Conservation (phyloP, 2,113 vertebrate species). For the Notothenia coriiceps region DNA sequence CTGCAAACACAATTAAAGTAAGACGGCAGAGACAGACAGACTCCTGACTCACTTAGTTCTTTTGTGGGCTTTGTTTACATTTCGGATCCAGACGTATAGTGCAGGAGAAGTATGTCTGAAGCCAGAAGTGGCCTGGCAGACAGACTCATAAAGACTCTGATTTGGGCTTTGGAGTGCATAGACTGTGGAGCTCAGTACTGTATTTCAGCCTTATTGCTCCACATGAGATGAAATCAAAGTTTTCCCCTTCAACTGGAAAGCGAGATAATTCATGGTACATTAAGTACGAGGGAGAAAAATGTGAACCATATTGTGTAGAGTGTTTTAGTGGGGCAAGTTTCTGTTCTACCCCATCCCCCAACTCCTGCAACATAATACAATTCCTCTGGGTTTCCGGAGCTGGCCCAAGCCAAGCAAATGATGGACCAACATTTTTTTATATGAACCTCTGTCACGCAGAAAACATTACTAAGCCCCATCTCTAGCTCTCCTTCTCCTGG, state of each 20-base stretch:
- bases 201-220: constrained; percentile 49
- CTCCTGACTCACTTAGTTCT: constrained; percentile 38
- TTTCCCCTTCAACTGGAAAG: constrained; percentile 54
- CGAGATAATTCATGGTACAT: constrained; percentile 72
- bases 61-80: constrained; percentile 57
- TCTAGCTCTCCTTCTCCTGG: constrained; percentile 38
- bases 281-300: constrained; percentile 72
- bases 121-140: constrained; percentile 8
- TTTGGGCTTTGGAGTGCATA: constrained; percentile 16
- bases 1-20: constrained; percentile 59
- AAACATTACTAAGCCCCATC: constrained; percentile 63
- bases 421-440: constrained; percentile 75
- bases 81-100: constrained; percentile 39
- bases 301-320: constrained; percentile 74
- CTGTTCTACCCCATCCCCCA: constrained; percentile 37
- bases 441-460: constrained; percentile 79
- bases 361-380: constrained; percentile 64
- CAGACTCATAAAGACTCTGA: constrained; percentile 15
- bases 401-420: constrained; percentile 80
- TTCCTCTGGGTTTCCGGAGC: constrained; percentile 66
- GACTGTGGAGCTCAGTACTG: constrained; percentile 24
- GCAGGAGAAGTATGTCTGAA: constrained; percentile 13
- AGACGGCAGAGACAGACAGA: constrained; percentile 50
- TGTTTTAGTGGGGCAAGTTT: constrained; percentile 62
- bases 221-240: constrained; percentile 61